Base-by-base conservation (phyloP, 1,140 invertebrate genomes). In the Nasonia vitripennis region DNA sequence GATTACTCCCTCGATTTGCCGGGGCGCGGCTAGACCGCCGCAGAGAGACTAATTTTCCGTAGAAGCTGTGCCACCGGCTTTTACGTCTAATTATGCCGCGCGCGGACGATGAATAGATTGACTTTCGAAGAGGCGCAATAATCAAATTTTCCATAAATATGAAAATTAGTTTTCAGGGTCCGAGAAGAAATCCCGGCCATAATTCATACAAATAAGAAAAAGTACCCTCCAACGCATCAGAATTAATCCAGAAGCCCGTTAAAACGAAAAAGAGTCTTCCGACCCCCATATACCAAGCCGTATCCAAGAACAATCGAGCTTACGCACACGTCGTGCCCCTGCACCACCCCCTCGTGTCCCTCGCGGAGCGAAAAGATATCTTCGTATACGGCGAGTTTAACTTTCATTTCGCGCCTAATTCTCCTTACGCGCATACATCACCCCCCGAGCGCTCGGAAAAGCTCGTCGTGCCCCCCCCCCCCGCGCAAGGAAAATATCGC, bases 11-110 rank as follows among this genome's bases (percentile, higher is more conserved):
- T 67, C 45, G 70, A 82, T 74, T 82, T 48, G 17, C 87, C 67
- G 73, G 51, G 89, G 86, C 91, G 85, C 90, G 84, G 90, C 91
- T 90, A 71, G 23, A 87, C 83, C 68, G 48, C 17, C 20, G 67
- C 68, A 20, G 12, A 45, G 9, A 45, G 9, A 71, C 71, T 75
- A 74, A 75, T 82, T 74, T 82, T 73, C 9, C 31, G 55, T n/a
- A 41, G 34, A 31, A 23, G 14, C 23, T 55, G 17, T 4, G 51
- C 17, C 5, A 20, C 41, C 5, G 41, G 74, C 74, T 77, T 77
- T 45, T n/a, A n/a, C 41, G 74, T 45, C 74, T 77, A 77, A 77
- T 77, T 77, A 77, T 77, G 41, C 70, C 45, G 31, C 23, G 4
- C 45, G 31, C 23, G 11, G 3, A 4, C 17, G 41, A 81, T 41